Evolutionary conservation across 1,140 invertebrate species (phyloP), one percentile per base, ranked within the genome.

Genomic region (Sminthurinus signatus): DNA sequence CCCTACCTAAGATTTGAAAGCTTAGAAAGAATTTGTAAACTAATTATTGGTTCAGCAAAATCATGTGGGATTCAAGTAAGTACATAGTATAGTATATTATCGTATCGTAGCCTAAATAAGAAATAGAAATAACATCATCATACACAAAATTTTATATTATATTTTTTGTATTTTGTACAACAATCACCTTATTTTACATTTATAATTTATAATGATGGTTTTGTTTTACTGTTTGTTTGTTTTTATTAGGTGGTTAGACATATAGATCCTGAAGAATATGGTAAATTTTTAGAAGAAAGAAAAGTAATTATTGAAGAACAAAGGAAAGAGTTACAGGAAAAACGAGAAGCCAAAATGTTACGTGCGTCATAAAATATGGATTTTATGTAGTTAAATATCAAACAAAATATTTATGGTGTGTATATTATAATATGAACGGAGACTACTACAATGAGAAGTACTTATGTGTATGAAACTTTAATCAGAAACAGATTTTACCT

Each of bases 261-360:
- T 23, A 75, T 98, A 60, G 85, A 94, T 77, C 75, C 86, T 0
- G 82, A 86, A 72, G 91, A 96, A 75, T 94, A 96, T 80, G 82
- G 75, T 25, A 70, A 87, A 75, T 98, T 98, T 77, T 77, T 96
- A 56, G 82, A 87, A 74, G 84, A 93, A 74, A 81, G 93, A 63
- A 84, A 86, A 75, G 62, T 74, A 52, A 80, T 88, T 66, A 78
- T 93, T 2, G 84, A 84, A 70, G 75, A 88, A 74, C 88, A 94
- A 77, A 81, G 86, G 69, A 83, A 85, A 75, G 81, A 86, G 74
- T 77, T 96, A 52, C 84, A 91, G 79, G 92, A 93, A 76, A 85
- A 86, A 73, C 87, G 87, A 78, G 90, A 96, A 80, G 88, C 91
- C 0, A 97, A 96, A 82, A 85, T 98, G 83, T 83, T 97, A 61